Evolutionary conservation across 1,140 invertebrate genomes (phyloP).

Genomic region (Tetramorium alpestre): DNA sequence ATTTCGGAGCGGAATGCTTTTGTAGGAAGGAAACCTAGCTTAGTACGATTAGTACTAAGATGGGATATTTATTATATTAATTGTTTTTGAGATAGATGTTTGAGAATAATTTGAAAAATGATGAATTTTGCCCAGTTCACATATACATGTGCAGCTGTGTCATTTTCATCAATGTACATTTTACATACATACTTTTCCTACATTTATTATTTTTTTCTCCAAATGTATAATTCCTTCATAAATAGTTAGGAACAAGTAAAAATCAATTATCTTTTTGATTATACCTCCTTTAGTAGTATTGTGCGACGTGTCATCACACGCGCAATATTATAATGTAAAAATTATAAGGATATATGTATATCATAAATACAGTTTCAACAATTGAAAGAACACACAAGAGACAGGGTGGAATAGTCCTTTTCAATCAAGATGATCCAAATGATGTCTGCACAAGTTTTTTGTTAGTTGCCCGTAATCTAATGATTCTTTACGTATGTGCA

Average conservation of each 20-base stretch:
- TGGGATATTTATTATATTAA: neutral
- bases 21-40: neutral
- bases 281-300: neutral
- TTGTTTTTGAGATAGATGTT: neutral
- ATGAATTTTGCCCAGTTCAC: neutral
- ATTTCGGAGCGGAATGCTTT: slow-evolving; percentile 7
- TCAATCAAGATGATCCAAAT: neutral
- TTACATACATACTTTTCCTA: neutral
- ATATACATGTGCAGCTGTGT: neutral
- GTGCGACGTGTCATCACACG: neutral
- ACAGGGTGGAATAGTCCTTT: neutral
- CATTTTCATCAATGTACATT: neutral
- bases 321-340: neutral
- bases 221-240: neutral
- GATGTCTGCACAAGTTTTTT: neutral
- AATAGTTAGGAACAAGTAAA: neutral
- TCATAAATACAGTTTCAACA: neutral
- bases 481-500: neutral
- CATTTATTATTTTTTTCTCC: neutral
- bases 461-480: neutral
- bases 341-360: neutral
- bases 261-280: neutral
- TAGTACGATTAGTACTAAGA: neutral
- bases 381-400: neutral
- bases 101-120: neutral